Evolutionary conservation across 2,888 invertebrate genomes (phyloP).

Genomic region (Ichneumoninae sp.): DNA sequence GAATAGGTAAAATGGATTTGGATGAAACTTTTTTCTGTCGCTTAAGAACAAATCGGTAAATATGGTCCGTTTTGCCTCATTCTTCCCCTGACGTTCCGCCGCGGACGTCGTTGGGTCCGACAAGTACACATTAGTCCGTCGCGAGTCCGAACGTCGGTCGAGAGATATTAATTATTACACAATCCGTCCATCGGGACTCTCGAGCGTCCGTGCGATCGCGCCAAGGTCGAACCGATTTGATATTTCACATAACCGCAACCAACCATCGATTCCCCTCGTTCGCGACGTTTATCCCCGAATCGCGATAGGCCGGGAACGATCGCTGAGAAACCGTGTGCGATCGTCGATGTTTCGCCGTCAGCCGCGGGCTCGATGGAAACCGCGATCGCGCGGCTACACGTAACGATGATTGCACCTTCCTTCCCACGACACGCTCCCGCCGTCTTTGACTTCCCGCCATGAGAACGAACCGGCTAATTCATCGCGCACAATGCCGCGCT

Average conservation of each 20-base stretch:
- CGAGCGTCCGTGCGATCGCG: not conserved
- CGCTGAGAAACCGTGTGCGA: constrained; percentile 3
- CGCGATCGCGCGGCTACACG: constrained; percentile 29
- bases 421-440: constrained; percentile 53
- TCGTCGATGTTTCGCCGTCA: constrained; percentile 13
- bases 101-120: too few relatives aligned
- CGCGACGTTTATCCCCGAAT: constrained; percentile 21
- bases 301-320: not conserved
- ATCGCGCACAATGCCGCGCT: constrained; percentile 33
- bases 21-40: too few relatives aligned
- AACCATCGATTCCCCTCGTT: constrained; percentile 21
- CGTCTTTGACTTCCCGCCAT: constrained; percentile 31
- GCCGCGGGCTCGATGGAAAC: constrained; percentile 6
- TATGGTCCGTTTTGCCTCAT: too few relatives aligned
- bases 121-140: not conserved
- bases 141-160: not conserved
- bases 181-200: not conserved
- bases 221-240: constrained; percentile 46
- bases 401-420: constrained; percentile 50
- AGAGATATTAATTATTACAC: not conserved
- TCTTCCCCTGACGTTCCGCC: too few relatives aligned
- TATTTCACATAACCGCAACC: constrained; percentile 46
- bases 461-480: constrained; percentile 45
- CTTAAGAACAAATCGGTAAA: too few relatives aligned
- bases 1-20: too few relatives aligned